These are phyloP conservation scores for Elgaria multicarinata DNA, from an alignment of 2,113 vertebrate species.

Conservation along the genomic window DNA sequence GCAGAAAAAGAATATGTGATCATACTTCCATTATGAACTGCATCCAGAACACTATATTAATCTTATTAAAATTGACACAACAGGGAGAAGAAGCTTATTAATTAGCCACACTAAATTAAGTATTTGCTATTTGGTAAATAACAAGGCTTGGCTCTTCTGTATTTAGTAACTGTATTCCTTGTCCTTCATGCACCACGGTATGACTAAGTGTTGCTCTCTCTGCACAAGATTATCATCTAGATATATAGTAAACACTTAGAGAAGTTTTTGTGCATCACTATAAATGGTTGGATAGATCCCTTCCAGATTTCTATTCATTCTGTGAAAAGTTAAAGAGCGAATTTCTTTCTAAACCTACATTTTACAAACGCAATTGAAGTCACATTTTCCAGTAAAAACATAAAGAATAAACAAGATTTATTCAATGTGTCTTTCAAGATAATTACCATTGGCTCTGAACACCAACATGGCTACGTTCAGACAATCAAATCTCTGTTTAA, in stretches of 20 bases:
- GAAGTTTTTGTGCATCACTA: neutral
- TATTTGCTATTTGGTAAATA: neutral
- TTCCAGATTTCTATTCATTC: neutral
- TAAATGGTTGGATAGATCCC: neutral
- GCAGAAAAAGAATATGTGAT: neutral
- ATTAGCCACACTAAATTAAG: neutral
- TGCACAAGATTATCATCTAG: neutral
- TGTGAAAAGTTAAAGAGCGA: neutral
- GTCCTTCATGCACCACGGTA: neutral
- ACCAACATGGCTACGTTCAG: neutral
- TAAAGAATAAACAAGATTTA: too few relatives aligned
- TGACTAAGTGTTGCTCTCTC: neutral
- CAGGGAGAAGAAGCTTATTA: neutral
- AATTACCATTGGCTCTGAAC: neutral
- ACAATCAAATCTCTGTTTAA: neutral
- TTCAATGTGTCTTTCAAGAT: too few relatives aligned
- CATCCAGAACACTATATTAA: neutral
- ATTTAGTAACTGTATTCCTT: neutral
- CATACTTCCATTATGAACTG: conserved; percentile 4
- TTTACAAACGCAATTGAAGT: neutral
- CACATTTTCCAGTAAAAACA: neutral
- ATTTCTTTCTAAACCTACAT: neutral
- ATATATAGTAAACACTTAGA: neutral
- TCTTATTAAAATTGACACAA: neutral
- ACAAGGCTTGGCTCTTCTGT: neutral